Evolutionary conservation across 2,888 invertebrate species (phyloP).

Genomic region (Cactoblastis cactorum): DNA sequence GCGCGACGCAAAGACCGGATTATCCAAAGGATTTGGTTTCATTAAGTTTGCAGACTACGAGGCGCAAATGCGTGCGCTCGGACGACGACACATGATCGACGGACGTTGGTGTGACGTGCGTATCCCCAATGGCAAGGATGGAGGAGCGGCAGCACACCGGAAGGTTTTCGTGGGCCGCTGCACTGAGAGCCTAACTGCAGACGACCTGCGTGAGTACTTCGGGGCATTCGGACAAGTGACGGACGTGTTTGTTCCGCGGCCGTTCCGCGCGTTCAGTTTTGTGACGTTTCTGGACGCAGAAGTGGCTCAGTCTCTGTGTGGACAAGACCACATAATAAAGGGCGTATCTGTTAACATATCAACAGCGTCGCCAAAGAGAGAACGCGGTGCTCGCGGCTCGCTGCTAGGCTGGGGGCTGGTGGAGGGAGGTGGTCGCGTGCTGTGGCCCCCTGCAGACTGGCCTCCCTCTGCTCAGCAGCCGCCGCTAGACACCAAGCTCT

Average conservation of each 20-base stretch:
- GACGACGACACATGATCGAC: conserved; percentile 83
- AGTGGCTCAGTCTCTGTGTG: conserved; percentile 87
- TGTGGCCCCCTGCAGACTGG: conserved; percentile 41
- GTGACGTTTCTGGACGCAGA: conserved; percentile 91
- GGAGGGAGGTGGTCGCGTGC: conserved; percentile 44
- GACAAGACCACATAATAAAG: conserved; percentile 90
- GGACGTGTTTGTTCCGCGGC: conserved; percentile 92
- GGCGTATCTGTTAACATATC: conserved; percentile 93
- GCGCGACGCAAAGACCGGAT: conserved; percentile 79
- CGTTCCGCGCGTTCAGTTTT: conserved; percentile 90
- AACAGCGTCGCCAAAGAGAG: conserved; percentile 90
- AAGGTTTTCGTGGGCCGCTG: conserved; percentile 92
- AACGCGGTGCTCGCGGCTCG: conserved; percentile 50
- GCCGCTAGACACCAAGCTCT: conserved; percentile 59
- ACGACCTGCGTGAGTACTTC: conserved; percentile 88
- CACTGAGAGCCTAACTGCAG: conserved; percentile 88
- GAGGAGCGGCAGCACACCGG: conserved; percentile 82
- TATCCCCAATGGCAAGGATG: conserved; percentile 84
- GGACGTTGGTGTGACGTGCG: conserved; percentile 87
- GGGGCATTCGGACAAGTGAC: conserved; percentile 89
- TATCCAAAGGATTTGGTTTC: conserved; percentile 86
- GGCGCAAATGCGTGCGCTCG: conserved; percentile 81
- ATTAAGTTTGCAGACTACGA: conserved; percentile 83
- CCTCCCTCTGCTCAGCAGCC: conserved; percentile 28
- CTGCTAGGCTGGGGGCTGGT: conserved; percentile 57